Evolutionary conservation across 37 sponge, comb jelly and placozoan genomes (phyloP).

Genomic region (Bolinopsis microptera): DNA sequence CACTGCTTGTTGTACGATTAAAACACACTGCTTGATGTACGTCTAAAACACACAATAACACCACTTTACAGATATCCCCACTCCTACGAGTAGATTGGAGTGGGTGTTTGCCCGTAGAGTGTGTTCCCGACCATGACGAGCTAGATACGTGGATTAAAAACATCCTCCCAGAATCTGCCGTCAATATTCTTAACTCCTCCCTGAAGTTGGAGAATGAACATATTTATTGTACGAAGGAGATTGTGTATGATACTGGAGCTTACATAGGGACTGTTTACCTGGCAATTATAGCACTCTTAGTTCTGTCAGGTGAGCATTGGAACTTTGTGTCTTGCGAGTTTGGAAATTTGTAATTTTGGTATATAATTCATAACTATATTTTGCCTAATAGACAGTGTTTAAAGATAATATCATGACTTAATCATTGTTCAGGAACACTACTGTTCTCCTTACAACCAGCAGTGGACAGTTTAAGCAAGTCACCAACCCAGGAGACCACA

Average conservation of each 20-base stretch:
- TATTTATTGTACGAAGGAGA: background rate
- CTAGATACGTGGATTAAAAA: background rate
- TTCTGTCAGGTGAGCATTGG: background rate
- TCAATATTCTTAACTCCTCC: background rate
- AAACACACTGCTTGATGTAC: too few relatives aligned
- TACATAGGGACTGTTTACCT: background rate
- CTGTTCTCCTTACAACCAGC: background rate
- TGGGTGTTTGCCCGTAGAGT: conserved; percentile 1
- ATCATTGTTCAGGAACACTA: background rate
- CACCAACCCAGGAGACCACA: background rate
- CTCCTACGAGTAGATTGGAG: too few relatives aligned
- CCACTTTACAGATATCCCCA: too few relatives aligned
- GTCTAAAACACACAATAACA: too few relatives aligned
- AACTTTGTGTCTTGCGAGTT: too few relatives aligned
- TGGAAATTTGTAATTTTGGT: too few relatives aligned
- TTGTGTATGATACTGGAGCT: background rate
- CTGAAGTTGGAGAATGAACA: background rate
- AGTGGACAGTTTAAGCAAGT: background rate
- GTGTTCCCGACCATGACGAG: background rate
- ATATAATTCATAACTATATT: too few relatives aligned
- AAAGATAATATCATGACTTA: too few relatives aligned
- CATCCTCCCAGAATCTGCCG: background rate
- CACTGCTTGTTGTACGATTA: too few relatives aligned
- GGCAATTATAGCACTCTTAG: background rate
- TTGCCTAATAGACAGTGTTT: too few relatives aligned